Evolutionary conservation across 1,140 invertebrate genomes (phyloP), one percentile per base, ranked within the genome.

Genomic region (Seison nebaliae): DNA sequence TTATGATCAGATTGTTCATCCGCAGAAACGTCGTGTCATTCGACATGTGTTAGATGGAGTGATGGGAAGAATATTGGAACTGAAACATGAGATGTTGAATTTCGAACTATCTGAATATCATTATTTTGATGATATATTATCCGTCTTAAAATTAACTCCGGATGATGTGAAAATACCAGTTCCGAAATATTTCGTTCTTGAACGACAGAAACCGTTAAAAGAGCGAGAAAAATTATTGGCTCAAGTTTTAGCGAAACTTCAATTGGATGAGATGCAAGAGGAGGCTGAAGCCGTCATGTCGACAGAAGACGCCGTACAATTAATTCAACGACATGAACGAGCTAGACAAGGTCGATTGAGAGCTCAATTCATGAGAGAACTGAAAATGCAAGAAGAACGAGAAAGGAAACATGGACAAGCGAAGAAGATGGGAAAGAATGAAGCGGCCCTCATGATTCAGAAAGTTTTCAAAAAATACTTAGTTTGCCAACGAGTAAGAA

Each of bases 1-100:
- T 38, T 77, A 83, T 48, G 79, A 86, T 51, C 78, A 80, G 59
- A 67, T 83, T 37, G 64, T 83, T 18, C 83, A 91, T 50, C 78
- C 81, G 0, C 83, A 91, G 54, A 88, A 88, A 52, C 60, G 79
- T 28, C 49, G 72, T 19, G 58, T 86, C 3, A 62, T 88, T 0
- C 68, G 70, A 30, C 70, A 72, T 43, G 51, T 81, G 2, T 52
- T 88, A 0, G 76, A 84, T 52, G 69, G 70, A 1, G 68, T 67
- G 18, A 64, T 84, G 28, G 79, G 76, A 3, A 64, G 80, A 30
- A 49, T 66, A 5, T 42, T 67, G 5, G 66, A 68, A 46, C 40
- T 67, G 4, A 66, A 65, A 47, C 68, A 76, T 48, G 77, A 84
- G 48, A 62, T 86, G 33, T 76, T 81, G 0, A 72, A 77, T 43